phyloP scores from a whole-genome alignment of 2,797 vertebrate species.

The Gallinago solitaria region DNA sequence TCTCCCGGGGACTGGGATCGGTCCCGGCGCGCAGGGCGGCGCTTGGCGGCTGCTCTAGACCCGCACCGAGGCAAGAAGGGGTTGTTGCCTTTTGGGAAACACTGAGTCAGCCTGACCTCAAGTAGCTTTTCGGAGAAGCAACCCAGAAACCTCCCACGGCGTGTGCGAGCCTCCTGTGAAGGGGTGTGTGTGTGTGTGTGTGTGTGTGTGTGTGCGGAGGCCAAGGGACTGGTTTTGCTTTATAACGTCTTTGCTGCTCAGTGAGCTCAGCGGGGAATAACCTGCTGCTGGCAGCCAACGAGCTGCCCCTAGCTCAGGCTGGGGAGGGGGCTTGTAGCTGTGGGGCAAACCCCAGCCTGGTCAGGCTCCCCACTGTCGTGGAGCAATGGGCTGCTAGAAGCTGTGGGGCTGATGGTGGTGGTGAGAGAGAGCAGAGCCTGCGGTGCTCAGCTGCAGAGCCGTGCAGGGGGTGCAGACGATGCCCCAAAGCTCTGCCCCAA shows the following conservation, averaged over 20 bases:
- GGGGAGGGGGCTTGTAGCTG: not conserved
- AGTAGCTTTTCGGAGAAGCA: not conserved
- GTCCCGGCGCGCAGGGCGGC: accelerated
- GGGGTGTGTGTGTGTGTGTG: not conserved
- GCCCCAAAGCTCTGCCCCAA: not conserved
- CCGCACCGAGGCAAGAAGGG: not conserved
- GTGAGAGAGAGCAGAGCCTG: not conserved
- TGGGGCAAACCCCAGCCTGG: not conserved
- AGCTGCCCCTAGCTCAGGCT: accelerated
- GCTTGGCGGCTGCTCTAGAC: not conserved
- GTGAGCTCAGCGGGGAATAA: not conserved
- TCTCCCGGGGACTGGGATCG: not conserved
- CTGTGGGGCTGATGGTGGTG: accelerated
- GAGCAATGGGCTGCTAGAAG: accelerated
- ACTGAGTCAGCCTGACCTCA: conserved; percentile 39
- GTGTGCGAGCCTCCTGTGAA: accelerated
- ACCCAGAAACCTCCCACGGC: not conserved
- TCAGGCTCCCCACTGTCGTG: accelerated
- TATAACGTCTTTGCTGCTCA: accelerated
- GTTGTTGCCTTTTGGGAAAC: not conserved
- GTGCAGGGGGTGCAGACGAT: not conserved
- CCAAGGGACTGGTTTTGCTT: not conserved
- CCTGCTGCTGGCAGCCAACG: no score
- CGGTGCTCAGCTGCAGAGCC: accelerated
- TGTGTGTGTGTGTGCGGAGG: not conserved